These are phyloP conservation scores for Chesias legatella DNA, from an alignment of 2,888 invertebrate species.

Conservation along the genomic window DNA sequence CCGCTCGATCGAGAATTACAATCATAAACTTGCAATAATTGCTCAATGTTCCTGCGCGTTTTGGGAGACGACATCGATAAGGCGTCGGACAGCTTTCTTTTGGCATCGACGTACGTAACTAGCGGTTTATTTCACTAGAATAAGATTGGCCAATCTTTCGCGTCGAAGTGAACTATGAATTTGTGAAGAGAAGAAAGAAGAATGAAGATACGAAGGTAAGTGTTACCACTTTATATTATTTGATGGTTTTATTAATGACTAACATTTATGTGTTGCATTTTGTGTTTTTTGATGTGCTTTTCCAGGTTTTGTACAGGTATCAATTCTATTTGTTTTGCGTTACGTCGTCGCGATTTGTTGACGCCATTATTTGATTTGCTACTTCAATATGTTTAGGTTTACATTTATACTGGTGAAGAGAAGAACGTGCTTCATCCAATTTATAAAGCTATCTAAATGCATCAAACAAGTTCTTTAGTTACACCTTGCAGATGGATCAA, in stretches of 20 bases:
- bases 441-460: no score
- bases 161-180: constrained; percentile 40
- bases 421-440: no score
- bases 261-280: constrained; percentile 53
- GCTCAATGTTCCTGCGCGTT: constrained; percentile 58
- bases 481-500: no score
- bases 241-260: constrained; percentile 44
- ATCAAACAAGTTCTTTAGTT: no score
- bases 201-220: constrained; percentile 60
- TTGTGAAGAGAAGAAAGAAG: constrained; percentile 41
- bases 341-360: not conserved
- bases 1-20: constrained; percentile 53
- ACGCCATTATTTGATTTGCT: not conserved
- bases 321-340: constrained; percentile 44
- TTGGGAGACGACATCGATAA: constrained; percentile 34
- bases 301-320: constrained; percentile 73
- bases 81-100: constrained; percentile 58
- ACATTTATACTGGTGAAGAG: no score
- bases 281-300: constrained; percentile 67
- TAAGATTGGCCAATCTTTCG: constrained; percentile 73
- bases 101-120: constrained; percentile 48
- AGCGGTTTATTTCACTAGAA: constrained; percentile 43
- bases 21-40: constrained; percentile 66
- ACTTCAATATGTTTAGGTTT: not conserved
- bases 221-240: constrained; percentile 39